Evolutionary conservation across 1,140 invertebrate genomes (phyloP), one percentile per base, ranked within the genome.

Genomic region (Diploscapter pachys): DNA sequence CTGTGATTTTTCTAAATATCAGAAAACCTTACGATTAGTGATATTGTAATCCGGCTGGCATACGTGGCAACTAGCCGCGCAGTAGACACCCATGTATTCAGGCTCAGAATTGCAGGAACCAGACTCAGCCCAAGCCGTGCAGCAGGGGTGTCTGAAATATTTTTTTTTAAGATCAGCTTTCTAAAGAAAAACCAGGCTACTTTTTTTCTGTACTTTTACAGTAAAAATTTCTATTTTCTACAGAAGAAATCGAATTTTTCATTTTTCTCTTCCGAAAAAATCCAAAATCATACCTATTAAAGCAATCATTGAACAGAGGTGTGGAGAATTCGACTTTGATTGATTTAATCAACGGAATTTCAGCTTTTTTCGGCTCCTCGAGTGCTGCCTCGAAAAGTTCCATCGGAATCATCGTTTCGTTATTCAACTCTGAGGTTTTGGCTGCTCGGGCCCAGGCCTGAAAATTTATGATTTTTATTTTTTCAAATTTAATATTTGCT

Each of bases 61-160:
- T 9, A 79, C n/a, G 48, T 76, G 51, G 66, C 83, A 84, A 48
- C 80, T 59, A 9, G 78, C 78, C 59, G 57, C 66, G 62, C 81
- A 83, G 74, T 81, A 83, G 57, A 78, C 67, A 48, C 64, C 57
- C 81, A 83, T 83, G 63, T 83, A 83, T 55, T 77, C 72, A n/a
- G 67, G 48, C 59, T 84, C 82, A 51, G 56, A 69, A 61, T 62
- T 62, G 68, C 83, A 83, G 68, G 82, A 78, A 48, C 80, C 80
- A 13, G 53, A 61, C 54, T 59, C 52, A 6, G 82, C 72, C 82
- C 82, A 84, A 5, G 64, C 31, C 11, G 83, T 84, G 66, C 83
- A 84, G 71, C 83, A 84, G 8, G 84, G 82, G 75, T 84, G 66
- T 54, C 76, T 57, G 57, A 31, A 67, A 56, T 8, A n/a, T 2